Conservation (phyloP, 2,797 vertebrate species). For the Coluber constrictor region DNA sequence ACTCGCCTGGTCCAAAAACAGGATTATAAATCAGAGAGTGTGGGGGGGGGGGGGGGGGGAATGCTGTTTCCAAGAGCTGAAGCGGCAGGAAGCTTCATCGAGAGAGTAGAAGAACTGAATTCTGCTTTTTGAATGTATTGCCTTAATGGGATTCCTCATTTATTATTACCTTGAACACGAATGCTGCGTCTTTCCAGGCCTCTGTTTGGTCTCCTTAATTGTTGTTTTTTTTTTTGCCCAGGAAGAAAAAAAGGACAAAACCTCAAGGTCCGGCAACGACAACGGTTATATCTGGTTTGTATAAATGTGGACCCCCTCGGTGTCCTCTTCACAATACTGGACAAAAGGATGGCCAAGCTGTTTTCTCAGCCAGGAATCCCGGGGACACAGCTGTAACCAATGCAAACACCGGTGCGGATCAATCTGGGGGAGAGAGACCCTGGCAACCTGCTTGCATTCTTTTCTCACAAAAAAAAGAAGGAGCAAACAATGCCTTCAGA, state of each 20-base stretch:
- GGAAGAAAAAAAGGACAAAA: slow-evolving; percentile 74
- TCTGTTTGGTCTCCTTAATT: neutral
- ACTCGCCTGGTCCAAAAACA: slow-evolving; percentile 71
- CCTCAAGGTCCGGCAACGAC: slow-evolving; percentile 52
- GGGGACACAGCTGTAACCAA: slow-evolving; percentile 88
- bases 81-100: slow-evolving; percentile 55
- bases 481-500: slow-evolving; percentile 71
- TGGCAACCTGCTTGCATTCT: slow-evolving; percentile 73
- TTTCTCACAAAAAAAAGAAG: slow-evolving; percentile 75
- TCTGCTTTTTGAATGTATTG: slow-evolving; percentile 48
- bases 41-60: slow-evolving; percentile 76
- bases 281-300: slow-evolving; percentile 78
- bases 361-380: slow-evolving; percentile 80
- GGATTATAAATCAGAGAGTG: slow-evolving; percentile 83
- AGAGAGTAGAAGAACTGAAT: slow-evolving; percentile 1
- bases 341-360: slow-evolving; percentile 83
- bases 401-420: slow-evolving; percentile 80
- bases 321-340: slow-evolving; percentile 77
- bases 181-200: neutral
- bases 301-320: slow-evolving; percentile 77
- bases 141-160: slow-evolving; percentile 73
- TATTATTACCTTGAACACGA: slow-evolving; percentile 11
- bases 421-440: slow-evolving; percentile 83
- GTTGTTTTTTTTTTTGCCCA: neutral
- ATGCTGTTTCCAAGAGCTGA: slow-evolving; percentile 70